Conservation (phyloP, 2,797 vertebrate species). For the Trachurus trachurus region DNA sequence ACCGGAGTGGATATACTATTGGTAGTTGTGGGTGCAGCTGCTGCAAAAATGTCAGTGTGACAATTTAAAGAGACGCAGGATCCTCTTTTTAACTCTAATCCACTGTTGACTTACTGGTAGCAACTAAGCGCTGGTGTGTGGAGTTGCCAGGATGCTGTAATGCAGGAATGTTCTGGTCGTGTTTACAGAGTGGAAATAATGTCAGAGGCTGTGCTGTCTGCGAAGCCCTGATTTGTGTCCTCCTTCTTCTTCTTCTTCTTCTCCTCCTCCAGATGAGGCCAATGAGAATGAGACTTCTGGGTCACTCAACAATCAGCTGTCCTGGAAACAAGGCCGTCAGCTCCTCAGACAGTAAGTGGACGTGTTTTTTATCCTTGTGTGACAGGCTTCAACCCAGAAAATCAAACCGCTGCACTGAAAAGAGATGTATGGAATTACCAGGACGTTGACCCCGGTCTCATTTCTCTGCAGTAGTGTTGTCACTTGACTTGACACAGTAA, state of each 20-base stretch:
- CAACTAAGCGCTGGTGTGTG: constrained; percentile 21
- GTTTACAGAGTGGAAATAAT: constrained; percentile 69
- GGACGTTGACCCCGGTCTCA: constrained; percentile 5
- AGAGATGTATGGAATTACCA: constrained; percentile 1
- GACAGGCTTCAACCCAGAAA: constrained; percentile 25
- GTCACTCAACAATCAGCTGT: constrained; percentile 96
- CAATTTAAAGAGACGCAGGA: constrained; percentile 19
- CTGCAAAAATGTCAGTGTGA: neutral
- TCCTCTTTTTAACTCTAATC: constrained; percentile 21
- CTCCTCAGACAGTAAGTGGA: constrained; percentile 96
- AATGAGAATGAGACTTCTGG: constrained; percentile 94
- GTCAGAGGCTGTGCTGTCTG: constrained; percentile 54
- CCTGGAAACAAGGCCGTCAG: constrained; percentile 98
- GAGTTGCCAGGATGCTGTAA: constrained; percentile 57
- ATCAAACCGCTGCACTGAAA: constrained; percentile 12
- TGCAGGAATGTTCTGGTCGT: constrained; percentile 69
- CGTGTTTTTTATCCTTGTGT: constrained; percentile 1
- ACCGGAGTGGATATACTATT: neutral
- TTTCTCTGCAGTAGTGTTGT: constrained; percentile 21
- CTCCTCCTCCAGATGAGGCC: constrained; percentile 91
- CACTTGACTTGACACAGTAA: constrained; percentile 8
- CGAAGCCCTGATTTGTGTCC: constrained; percentile 69
- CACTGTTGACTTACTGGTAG: constrained; percentile 31
- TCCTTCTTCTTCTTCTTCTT: constrained; percentile 25
- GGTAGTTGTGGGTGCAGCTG: neutral